Percentiles rank a stretch among this genome's conserved stretches.
Conservation (phyloP, 2,113 vertebrate genomes). For the Leptocoma aspasia region DNA sequence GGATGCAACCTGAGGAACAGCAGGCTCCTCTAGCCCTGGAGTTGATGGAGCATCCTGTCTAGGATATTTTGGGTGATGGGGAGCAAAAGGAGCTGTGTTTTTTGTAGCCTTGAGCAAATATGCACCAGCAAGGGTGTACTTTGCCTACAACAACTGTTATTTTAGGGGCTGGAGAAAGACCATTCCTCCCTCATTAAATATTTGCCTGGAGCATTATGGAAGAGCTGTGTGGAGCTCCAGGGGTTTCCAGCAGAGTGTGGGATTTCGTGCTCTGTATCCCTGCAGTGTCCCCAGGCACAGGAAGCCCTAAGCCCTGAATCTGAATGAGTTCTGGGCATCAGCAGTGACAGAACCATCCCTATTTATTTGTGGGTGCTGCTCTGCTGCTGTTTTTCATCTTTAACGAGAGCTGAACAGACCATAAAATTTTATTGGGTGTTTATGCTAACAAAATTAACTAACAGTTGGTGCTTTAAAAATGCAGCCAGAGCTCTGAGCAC, state of each 20-base stretch:
- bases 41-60: background rate
- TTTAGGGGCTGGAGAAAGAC: background rate
- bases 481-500: background rate
- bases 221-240: background rate
- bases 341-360: fast-evolving
- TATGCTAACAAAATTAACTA: slow-evolving; percentile 53
- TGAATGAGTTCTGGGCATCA: background rate
- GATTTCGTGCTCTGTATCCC: fast-evolving
- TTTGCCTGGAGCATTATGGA: background rate
- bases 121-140: background rate
- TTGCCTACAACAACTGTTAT: background rate
- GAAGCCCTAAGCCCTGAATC: background rate
- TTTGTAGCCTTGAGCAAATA: background rate
- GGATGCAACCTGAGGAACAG: background rate
- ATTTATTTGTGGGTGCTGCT: background rate
- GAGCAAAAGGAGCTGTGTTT: background rate
- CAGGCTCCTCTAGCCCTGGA: background rate
- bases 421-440: slow-evolving; percentile 56
- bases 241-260: background rate
- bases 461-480: slow-evolving; percentile 42
- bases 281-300: background rate
- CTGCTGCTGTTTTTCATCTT: slow-evolving; percentile 27
- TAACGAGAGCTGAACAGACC: slow-evolving; percentile 42
- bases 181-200: fast-evolving
- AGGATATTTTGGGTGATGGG: background rate